Evolutionary conservation across 2,888 invertebrate species (phyloP).

Genomic region (Brenthis daphne): DNA sequence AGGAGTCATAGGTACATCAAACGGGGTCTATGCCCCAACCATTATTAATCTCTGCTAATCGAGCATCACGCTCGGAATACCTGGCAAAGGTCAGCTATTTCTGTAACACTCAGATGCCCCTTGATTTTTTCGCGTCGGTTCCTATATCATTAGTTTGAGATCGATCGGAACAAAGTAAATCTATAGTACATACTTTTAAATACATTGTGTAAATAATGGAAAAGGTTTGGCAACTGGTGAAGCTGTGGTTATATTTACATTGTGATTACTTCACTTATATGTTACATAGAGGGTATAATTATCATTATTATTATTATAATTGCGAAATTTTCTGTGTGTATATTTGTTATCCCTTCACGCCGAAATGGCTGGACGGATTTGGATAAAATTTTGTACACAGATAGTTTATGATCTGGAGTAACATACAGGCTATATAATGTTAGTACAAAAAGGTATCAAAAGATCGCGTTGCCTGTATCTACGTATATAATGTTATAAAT

Average conservation of each 20-base stretch:
- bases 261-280: too few species aligned
- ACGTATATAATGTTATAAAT: too few species aligned
- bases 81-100: slow-evolving; percentile 41
- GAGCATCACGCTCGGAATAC: slow-evolving; percentile 38
- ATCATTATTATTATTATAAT: too few species aligned
- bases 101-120: slow-evolving; percentile 37
- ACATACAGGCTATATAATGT: too few species aligned
- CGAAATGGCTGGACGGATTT: too few species aligned
- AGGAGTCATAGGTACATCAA: slow-evolving; percentile 7
- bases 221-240: neutral
- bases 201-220: neutral
- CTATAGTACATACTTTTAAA: neutral
- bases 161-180: slow-evolving; percentile 23
- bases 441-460: too few species aligned
- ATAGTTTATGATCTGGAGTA: too few species aligned
- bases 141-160: slow-evolving; percentile 38
- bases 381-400: too few species aligned
- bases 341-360: too few species aligned
- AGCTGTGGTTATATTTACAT: neutral
- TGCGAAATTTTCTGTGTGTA: too few species aligned
- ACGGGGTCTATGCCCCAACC: slow-evolving; percentile 36
- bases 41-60: slow-evolving; percentile 38
- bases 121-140: slow-evolving; percentile 37
- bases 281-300: too few species aligned
- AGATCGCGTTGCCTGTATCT: too few species aligned